phyloP scores from a whole-genome alignment of 2,888 invertebrate species.

The Pseudolycoriella hygida region DNA sequence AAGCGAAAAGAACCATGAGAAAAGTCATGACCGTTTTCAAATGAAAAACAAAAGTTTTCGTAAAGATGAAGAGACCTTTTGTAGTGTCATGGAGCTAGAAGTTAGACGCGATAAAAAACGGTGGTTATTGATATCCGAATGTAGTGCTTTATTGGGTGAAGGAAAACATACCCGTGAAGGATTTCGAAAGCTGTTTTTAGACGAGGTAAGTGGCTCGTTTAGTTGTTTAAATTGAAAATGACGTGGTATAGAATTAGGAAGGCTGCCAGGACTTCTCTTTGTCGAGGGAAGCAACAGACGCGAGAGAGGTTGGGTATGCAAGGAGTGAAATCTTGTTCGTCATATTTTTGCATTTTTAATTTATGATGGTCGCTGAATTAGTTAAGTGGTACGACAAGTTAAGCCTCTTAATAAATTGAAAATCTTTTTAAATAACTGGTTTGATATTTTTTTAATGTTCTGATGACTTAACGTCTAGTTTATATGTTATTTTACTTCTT shows the following conservation, averaged over 20 bases:
- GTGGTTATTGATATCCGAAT: conserved; percentile 29
- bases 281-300: too few relatives aligned
- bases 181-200: conserved; percentile 25
- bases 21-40: not conserved
- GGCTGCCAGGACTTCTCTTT: too few relatives aligned
- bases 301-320: too few relatives aligned
- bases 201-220: conserved; percentile 21
- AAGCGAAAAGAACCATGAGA: not conserved
- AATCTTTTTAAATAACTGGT: too few relatives aligned
- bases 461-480: too few relatives aligned
- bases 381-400: too few relatives aligned
- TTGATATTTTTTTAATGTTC: too few relatives aligned
- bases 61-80: conserved; percentile 10
- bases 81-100: conserved; percentile 29
- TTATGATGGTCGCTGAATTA: too few relatives aligned
- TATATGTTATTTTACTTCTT: too few relatives aligned
- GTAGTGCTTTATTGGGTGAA: conserved; percentile 27
- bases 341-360: too few relatives aligned
- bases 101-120: conserved; percentile 28
- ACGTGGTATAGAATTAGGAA: not conserved
- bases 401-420: too few relatives aligned
- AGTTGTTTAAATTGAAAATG: not conserved
- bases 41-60: not conserved
- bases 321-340: too few relatives aligned
- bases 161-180: conserved; percentile 28